These are phyloP conservation scores for Ectropis grisescens DNA, from an alignment of 1,140 invertebrate species.

Conservation along the genomic window DNA sequence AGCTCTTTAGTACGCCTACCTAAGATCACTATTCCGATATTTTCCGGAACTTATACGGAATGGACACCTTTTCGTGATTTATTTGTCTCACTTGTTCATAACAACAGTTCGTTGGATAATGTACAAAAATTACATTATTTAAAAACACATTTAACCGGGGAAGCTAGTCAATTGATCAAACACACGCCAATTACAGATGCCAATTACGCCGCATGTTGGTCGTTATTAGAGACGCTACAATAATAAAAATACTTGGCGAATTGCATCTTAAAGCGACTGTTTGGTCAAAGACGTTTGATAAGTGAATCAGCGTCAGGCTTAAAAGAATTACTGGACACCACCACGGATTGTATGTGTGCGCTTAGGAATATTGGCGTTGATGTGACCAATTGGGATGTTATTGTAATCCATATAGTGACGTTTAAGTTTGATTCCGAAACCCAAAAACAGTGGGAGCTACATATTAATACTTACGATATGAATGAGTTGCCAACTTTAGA, in stretches of 20 bases:
- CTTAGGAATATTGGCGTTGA: not conserved
- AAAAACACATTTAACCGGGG: not conserved
- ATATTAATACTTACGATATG: not conserved
- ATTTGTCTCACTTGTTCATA: constrained; percentile 1
- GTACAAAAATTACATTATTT: constrained; percentile 1
- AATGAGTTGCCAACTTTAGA: not conserved
- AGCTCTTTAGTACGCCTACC: not conserved
- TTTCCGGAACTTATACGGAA: not conserved
- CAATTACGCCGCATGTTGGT: not conserved
- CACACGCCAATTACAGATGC: not conserved
- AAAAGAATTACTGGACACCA: not conserved
- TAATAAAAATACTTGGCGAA: not conserved
- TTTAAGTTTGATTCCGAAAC: not conserved
- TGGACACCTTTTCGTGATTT: not conserved
- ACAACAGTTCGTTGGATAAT: not conserved
- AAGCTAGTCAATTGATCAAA: not conserved
- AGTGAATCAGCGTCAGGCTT: not conserved
- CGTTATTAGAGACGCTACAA: not conserved
- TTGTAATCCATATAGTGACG: not conserved
- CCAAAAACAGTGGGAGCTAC: not conserved
- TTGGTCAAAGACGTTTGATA: not conserved
- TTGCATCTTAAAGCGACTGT: not conserved
- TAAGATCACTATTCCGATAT: not conserved
- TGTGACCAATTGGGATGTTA: not conserved
- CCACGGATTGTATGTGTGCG: not conserved